A percentile compares a stretch with the other conserved stretches of the same genome.
These are phyloP conservation scores for Thomomys bottae DNA, from an alignment of 2,113 vertebrate species.

Conservation along the genomic window DNA sequence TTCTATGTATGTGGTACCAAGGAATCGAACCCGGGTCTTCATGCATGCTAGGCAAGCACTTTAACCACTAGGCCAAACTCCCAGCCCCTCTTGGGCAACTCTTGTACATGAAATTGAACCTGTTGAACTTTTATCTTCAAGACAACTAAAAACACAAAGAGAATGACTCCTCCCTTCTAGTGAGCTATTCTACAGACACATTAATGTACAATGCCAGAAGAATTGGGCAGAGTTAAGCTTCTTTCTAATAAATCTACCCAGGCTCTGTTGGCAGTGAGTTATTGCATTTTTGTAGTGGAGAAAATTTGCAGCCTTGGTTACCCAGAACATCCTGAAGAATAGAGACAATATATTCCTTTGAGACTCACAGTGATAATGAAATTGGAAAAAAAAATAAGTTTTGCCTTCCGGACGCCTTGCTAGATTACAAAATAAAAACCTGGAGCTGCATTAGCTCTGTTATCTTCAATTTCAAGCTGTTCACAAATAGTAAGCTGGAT, in stretches of 20 bases:
- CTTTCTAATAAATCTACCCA: slow-evolving; percentile 39
- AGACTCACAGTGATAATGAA: slow-evolving; percentile 69
- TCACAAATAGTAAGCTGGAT: slow-evolving; percentile 62
- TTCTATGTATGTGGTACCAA: too few relatives aligned
- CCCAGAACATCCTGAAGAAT: slow-evolving; percentile 50
- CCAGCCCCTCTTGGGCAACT: neutral
- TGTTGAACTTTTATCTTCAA: slow-evolving; percentile 49
- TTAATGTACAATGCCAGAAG: slow-evolving; percentile 47
- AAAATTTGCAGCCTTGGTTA: slow-evolving; percentile 43
- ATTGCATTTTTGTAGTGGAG: neutral
- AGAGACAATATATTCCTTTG: neutral
- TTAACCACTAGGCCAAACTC: too few relatives aligned
- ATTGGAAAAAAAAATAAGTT: slow-evolving; percentile 47
- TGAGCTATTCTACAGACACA: slow-evolving; percentile 19
- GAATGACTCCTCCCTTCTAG: slow-evolving; percentile 27
- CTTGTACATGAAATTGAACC: neutral
- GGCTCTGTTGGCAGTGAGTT: slow-evolving; percentile 5
- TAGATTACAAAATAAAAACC: slow-evolving; percentile 73
- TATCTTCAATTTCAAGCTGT: slow-evolving; percentile 80
- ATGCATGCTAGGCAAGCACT: too few relatives aligned
- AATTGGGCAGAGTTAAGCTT: slow-evolving; percentile 17
- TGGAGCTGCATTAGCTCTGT: slow-evolving; percentile 47
- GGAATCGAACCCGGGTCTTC: too few relatives aligned
- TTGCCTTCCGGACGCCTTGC: slow-evolving; percentile 53
- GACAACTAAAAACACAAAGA: slow-evolving; percentile 58